Percentiles rank a stretch among this genome's conserved stretches.
Conservation (phyloP, 2,113 vertebrate species). For the Oryzias curvinotus region DNA sequence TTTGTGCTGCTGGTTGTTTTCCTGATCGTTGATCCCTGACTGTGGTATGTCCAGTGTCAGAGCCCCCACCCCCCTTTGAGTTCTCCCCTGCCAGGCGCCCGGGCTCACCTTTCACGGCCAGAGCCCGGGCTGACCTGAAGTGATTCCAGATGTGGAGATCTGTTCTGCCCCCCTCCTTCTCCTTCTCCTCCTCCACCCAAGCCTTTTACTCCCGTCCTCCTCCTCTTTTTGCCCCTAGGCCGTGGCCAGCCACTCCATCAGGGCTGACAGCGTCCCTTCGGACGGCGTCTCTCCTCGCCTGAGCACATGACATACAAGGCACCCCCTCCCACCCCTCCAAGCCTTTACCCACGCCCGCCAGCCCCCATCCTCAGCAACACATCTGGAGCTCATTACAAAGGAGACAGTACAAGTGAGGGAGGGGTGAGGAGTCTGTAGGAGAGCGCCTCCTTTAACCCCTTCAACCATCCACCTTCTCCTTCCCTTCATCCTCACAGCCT, state of each 20-base stretch:
- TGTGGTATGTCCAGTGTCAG: slow-evolving; percentile 69
- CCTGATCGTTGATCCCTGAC: slow-evolving; percentile 46
- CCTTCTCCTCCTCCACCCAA: slow-evolving; percentile 1
- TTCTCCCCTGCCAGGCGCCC: slow-evolving; percentile 55
- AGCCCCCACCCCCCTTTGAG: slow-evolving; percentile 56
- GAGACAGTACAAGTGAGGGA: slow-evolving; percentile 77
- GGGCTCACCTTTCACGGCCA: slow-evolving; percentile 78
- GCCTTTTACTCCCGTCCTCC: slow-evolving; percentile 3
- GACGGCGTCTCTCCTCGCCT: slow-evolving; percentile 71
- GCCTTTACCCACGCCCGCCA: background rate
- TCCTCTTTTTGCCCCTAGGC: slow-evolving; percentile 49
- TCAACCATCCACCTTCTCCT: slow-evolving; percentile 48
- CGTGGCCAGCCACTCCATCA: slow-evolving; percentile 74
- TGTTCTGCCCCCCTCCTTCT: slow-evolving; percentile 44
- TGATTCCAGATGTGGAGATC: slow-evolving; percentile 82
- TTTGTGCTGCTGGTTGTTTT: slow-evolving; percentile 29
- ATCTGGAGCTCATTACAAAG: slow-evolving; percentile 82
- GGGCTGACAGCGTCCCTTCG: slow-evolving; percentile 77
- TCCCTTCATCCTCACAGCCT: background rate
- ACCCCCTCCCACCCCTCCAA: slow-evolving; percentile 42
- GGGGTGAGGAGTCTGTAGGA: slow-evolving; percentile 65
- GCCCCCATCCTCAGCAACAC: slow-evolving; percentile 69
- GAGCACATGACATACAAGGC: slow-evolving; percentile 74
- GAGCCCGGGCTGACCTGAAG: slow-evolving; percentile 74
- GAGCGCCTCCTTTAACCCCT: slow-evolving; percentile 34